These are phyloP conservation scores for Pogonocherus hispidulus DNA, from an alignment of 2,888 invertebrate species.

Conservation along the genomic window DNA sequence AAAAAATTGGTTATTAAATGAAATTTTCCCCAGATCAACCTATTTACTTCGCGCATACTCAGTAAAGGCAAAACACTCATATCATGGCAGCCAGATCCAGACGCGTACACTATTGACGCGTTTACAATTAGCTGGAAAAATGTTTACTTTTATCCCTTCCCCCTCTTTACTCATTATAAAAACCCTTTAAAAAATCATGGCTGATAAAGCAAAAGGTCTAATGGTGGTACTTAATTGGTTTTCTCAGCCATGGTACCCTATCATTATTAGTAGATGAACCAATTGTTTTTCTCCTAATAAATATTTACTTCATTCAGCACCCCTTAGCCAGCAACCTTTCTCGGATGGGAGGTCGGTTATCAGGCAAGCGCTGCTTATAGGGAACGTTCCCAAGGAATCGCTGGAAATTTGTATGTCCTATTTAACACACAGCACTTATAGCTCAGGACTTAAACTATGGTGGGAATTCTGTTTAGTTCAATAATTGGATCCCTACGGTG, in stretches of 20 bases:
- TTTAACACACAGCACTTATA: neutral
- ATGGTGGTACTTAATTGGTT: conserved; percentile 34
- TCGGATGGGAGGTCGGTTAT: conserved; percentile 24
- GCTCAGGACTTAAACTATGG: neutral
- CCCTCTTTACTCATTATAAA: too few species aligned
- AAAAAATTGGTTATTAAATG: neutral
- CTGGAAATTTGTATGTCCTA: conserved; percentile 2
- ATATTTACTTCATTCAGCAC: conserved; percentile 27
- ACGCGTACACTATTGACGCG: neutral
- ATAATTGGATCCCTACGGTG: too few species aligned
- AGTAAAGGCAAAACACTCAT: neutral
- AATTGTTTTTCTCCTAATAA: conserved; percentile 26
- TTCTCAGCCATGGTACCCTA: conserved; percentile 35
- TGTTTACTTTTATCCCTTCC: neutral
- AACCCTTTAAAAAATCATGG: neutral
- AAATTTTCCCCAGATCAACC: neutral
- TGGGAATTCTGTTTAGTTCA: neutral
- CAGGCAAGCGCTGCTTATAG: neutral
- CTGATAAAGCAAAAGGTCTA: conserved; percentile 18
- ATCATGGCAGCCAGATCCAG: neutral
- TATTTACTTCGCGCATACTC: conserved; percentile 1
- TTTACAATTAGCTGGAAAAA: neutral
- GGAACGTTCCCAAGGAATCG: conserved; percentile 3
- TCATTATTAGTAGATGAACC: conserved; percentile 13
- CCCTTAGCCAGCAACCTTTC: conserved; percentile 18